Percentiles rank a stretch among this genome's conserved stretches.
These are phyloP conservation scores for Ctenopoma kingsleyae DNA, from an alignment of 2,797 vertebrate genomes.

Conservation along the genomic window DNA sequence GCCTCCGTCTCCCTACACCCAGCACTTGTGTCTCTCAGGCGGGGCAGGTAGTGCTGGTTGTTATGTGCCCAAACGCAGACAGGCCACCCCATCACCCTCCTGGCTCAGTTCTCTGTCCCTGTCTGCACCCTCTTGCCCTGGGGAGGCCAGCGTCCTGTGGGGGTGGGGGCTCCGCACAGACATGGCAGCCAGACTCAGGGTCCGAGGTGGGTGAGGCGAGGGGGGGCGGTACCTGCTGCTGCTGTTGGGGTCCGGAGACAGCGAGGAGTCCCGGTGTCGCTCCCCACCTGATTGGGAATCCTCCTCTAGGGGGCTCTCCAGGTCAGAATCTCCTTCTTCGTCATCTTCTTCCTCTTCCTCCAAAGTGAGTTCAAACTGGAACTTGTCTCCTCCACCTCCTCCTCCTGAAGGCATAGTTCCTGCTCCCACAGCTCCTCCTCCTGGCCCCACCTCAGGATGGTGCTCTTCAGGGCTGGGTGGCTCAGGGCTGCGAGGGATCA, in stretches of 20 bases:
- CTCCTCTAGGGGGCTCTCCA: slow-evolving; percentile 83
- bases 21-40: slow-evolving; percentile 49
- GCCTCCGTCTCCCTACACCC: slow-evolving; percentile 33
- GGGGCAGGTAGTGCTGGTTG: slow-evolving; percentile 68
- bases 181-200: slow-evolving; percentile 67
- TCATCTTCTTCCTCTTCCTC: slow-evolving; percentile 88
- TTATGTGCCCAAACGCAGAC: slow-evolving; percentile 84
- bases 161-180: slow-evolving; percentile 64
- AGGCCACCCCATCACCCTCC: slow-evolving; percentile 76
- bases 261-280: slow-evolving; percentile 58
- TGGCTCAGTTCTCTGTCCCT: slow-evolving; percentile 73
- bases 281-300: slow-evolving; percentile 72
- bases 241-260: slow-evolving; percentile 64
- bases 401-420: slow-evolving; percentile 30
- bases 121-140: slow-evolving; percentile 19
- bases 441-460: slow-evolving; percentile 50
- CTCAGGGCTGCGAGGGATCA: slow-evolving; percentile 91
- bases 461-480: slow-evolving; percentile 78
- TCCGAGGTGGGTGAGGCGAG: slow-evolving; percentile 60
- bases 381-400: slow-evolving; percentile 81
- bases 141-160: slow-evolving; percentile 64
- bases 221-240: slow-evolving; percentile 67
- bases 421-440: slow-evolving; percentile 37
- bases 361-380: slow-evolving; percentile 91
- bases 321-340: slow-evolving; percentile 76